Base-by-base conservation (phyloP, 92 coral and sea anemone genomes). In the Umimayanthus kanabou region DNA sequence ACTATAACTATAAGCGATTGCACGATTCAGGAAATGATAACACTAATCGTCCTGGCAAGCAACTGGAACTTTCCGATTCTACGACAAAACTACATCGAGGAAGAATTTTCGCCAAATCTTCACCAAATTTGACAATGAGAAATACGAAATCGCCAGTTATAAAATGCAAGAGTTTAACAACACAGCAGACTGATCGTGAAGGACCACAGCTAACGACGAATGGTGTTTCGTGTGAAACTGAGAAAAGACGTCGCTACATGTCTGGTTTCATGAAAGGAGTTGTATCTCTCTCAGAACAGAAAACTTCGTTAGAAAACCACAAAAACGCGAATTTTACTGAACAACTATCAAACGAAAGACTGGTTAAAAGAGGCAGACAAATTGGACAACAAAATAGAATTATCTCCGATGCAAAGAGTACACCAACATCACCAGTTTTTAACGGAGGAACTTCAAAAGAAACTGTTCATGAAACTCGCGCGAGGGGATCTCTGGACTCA, bases 381-480 rank as follows among this genome's bases (percentile, higher is more conserved):
- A 83, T 18, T 18, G 40, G 6, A 28, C 55, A 70, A 50, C 53
- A 72, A 67, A 33, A 67, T 29, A 70, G 78, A 71, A 45, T 69
- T 16, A 13, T 83, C 2, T 83, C 65, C 53, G 40, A 20, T 30
- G 64, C 78, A 18, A 83, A 83, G 55, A 83, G 79, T 23, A 83
- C 66, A 6, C 87, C 87, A 40, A 23, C 65, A 7, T 26, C 87
- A 25, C 87, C 87, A 3, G 49, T 11, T 6, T 43, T 45, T 18
- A 82, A 40, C 33, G 26, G 77, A 82, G n/a, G 65, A 7, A 28
- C 16, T 42, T 43, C 87, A 3, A 49, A 20, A 83, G 78, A 69
- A 6, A 6, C 82, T 78, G 18, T 6, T 43, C 79, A 50, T 5
- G 82, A 78, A 29, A 83, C 74, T 28, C 61, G 69, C n/a, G 5